Percentiles rank a stretch among this genome's conserved stretches.
Evolutionary conservation across 1,140 invertebrate genomes (phyloP).

Genomic region (Lucilia sericata): DNA sequence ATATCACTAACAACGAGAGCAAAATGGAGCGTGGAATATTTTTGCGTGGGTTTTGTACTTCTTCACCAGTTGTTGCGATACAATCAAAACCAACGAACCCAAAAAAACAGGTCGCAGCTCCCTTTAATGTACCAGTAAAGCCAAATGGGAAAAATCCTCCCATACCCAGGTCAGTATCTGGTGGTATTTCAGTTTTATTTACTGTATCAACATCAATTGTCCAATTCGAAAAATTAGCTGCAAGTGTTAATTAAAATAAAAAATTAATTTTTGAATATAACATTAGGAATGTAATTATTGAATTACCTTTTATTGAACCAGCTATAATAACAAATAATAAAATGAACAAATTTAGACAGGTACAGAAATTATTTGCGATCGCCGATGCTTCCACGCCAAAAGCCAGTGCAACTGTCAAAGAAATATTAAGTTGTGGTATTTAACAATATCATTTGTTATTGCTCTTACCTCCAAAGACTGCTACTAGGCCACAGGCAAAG

Average conservation of each 20-base stretch:
- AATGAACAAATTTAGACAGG: conserved; percentile 84
- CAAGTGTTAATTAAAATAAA: neutral
- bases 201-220: conserved; percentile 53
- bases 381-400: conserved; percentile 89
- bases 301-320: conserved; percentile 79
- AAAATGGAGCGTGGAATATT: conserved; percentile 90
- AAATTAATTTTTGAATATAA: neutral
- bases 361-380: conserved; percentile 86
- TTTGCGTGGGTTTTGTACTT: conserved; percentile 85
- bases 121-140: conserved; percentile 76
- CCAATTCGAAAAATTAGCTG: conserved; percentile 57
- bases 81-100: conserved; percentile 96
- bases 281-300: too few relatives aligned
- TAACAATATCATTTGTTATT: neutral
- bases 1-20: conserved; percentile 81
- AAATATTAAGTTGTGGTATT: neutral
- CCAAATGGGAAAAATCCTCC: conserved; percentile 80
- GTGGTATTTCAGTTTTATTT: conserved; percentile 45
- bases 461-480: conserved; percentile 72
- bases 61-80: conserved; percentile 78
- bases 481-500: conserved; percentile 74
- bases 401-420: conserved; percentile 71
- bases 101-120: conserved; percentile 94
- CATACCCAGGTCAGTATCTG: conserved; percentile 57
- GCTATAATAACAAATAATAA: conserved; percentile 85